Conservation (phyloP, 1,140 invertebrate genomes). For the Cyclina sinensis region DNA sequence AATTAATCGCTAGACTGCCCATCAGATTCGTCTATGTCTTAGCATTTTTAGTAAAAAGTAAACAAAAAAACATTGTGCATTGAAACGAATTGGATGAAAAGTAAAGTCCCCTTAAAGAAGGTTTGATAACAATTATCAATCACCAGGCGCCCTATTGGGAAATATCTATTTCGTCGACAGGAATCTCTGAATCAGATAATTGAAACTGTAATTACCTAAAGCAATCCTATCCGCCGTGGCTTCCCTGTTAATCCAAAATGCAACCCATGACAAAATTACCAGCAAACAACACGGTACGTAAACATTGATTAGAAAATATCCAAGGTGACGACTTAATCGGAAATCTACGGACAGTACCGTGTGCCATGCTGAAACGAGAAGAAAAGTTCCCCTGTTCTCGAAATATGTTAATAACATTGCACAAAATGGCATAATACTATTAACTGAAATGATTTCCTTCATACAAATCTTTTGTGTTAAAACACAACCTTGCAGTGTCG, state of each 20-base stretch:
- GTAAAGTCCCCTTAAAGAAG: neutral
- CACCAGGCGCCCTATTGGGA: neutral
- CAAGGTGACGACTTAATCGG: slow-evolving; percentile 84
- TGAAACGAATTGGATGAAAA: too few species aligned
- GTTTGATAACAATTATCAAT: neutral
- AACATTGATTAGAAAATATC: slow-evolving; percentile 86
- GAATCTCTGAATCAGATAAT: slow-evolving; percentile 22
- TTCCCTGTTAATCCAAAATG: slow-evolving; percentile 93
- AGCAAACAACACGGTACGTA: slow-evolving; percentile 85
- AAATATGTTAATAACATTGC: neutral
- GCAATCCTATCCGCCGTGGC: slow-evolving; percentile 96
- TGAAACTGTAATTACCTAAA: slow-evolving; percentile 89
- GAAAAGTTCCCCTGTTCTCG: neutral
- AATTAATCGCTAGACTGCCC: too few species aligned
- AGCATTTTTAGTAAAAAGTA: too few species aligned
- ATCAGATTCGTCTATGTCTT: too few species aligned
- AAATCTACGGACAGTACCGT: slow-evolving; percentile 84
- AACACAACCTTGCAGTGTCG: too few species aligned
- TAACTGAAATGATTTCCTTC: too few species aligned
- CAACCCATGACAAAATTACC: slow-evolving; percentile 86
- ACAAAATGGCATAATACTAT: too few species aligned
- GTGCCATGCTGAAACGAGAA: slow-evolving; percentile 72
- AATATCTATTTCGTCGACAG: neutral
- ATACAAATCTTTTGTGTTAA: too few species aligned
- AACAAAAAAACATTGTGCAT: too few species aligned